A percentile compares a stretch with the other conserved stretches of the same genome.
Conservation (phyloP, 1,140 invertebrate species). For the Bombus waltoni region DNA sequence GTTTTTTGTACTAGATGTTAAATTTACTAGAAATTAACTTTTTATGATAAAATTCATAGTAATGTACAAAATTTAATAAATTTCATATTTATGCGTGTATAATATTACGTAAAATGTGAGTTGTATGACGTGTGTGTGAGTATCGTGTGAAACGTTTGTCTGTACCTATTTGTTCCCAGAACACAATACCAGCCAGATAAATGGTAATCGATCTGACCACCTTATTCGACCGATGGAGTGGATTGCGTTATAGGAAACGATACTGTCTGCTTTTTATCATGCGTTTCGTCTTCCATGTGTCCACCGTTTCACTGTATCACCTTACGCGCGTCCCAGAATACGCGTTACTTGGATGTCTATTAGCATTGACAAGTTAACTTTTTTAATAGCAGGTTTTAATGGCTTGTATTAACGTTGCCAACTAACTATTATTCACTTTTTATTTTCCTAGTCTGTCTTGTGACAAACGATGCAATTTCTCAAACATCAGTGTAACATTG, state of each 20-base stretch:
- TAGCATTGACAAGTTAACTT: not conserved
- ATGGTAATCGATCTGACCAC: slow-evolving; percentile 37
- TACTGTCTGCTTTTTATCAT: slow-evolving; percentile 21
- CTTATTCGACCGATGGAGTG: slow-evolving; percentile 2
- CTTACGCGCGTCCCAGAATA: slow-evolving; percentile 10
- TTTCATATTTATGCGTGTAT: not conserved
- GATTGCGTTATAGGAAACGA: slow-evolving; percentile 60
- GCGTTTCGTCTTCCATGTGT: slow-evolving; percentile 36
- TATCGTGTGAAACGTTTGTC: not conserved
- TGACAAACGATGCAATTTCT: no score
- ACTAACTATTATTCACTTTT: not conserved
- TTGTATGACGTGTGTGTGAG: not conserved
- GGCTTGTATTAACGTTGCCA: not conserved
- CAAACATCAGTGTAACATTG: no score
- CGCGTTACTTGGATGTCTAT: not conserved
- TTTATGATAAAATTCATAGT: not conserved
- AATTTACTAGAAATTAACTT: not conserved
- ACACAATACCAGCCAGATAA: not conserved
- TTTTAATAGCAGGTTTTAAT: not conserved
- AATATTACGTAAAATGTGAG: not conserved
- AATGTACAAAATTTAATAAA: not conserved
- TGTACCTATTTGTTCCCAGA: not conserved
- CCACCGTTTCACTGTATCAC: slow-evolving; percentile 23
- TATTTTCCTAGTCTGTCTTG: not conserved
- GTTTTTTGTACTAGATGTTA: no score